A percentile compares a stretch with the other conserved stretches of the same genome.
phyloP scores from a whole-genome alignment of 2,888 invertebrate species.

The Sarcophaga caerulescens region DNA sequence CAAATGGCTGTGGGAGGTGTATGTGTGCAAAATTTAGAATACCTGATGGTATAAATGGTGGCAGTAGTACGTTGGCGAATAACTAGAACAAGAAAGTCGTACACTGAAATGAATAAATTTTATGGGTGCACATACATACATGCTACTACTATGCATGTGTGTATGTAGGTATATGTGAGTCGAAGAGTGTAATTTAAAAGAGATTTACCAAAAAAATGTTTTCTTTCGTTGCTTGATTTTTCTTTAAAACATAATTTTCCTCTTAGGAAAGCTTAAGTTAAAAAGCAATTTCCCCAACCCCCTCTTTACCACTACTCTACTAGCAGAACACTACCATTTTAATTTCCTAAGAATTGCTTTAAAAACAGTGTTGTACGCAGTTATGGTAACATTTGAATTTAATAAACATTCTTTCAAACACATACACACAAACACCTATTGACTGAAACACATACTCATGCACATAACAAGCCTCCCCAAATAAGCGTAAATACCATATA shows the following conservation, averaged over 20 bases:
- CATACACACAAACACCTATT: not conserved
- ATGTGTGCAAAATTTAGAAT: constrained; percentile 9
- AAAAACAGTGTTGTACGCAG: constrained; percentile 40
- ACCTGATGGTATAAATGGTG: constrained; percentile 50
- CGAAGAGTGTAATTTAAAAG: not conserved
- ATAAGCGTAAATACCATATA: not conserved
- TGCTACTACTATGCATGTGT: not conserved
- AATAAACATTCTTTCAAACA: constrained; percentile 61
- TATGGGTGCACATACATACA: not conserved
- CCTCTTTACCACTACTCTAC: not conserved
- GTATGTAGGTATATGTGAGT: not conserved
- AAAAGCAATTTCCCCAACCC: constrained; percentile 50
- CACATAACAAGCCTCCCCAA: not conserved
- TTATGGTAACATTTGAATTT: constrained; percentile 63
- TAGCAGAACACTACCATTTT: not conserved
- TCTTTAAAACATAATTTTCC: constrained; percentile 53
- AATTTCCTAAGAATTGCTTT: constrained; percentile 2
- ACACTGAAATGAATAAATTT: not conserved
- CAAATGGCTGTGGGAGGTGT: not conserved
- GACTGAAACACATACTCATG: not conserved
- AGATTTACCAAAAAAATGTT: not conserved
- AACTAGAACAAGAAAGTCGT: not conserved
- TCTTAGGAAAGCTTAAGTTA: constrained; percentile 62
- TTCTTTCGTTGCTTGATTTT: constrained; percentile 5
- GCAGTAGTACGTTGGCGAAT: constrained; percentile 46